Evolutionary conservation across 2,113 vertebrate species (phyloP).

Genomic region (Catagonus wagneri): DNA sequence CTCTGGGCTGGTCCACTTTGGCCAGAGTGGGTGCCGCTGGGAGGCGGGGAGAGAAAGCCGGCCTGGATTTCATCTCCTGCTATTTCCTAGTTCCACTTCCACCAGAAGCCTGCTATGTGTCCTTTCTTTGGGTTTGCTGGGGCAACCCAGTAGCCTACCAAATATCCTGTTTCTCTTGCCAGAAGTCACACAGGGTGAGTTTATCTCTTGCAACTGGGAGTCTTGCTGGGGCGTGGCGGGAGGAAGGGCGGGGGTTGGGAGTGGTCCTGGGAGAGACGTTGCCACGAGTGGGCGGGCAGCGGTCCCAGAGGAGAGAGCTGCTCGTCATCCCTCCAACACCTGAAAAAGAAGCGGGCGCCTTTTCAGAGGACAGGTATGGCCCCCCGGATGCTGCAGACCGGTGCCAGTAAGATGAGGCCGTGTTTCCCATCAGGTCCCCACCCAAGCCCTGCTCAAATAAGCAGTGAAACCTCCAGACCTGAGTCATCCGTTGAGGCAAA

Average conservation of each 20-base stretch:
- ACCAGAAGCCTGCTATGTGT: neutral
- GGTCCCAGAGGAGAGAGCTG: neutral
- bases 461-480: conserved; percentile 62
- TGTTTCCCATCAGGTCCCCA: conserved; percentile 8
- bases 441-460: conserved; percentile 66
- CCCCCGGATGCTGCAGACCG: neutral
- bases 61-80: neutral
- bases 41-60: neutral
- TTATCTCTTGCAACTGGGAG: neutral
- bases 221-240: neutral
- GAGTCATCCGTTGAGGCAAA: conserved; percentile 72
- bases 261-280: accelerated
- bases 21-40: neutral
- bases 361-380: neutral
- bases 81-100: neutral
- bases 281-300: neutral
- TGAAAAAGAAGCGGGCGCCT: neutral
- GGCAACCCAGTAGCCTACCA: neutral
- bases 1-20: neutral
- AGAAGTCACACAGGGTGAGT: neutral
- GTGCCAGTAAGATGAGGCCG: neutral
- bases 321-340: neutral
- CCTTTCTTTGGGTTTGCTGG: neutral
- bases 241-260: neutral
- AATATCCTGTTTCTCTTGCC: neutral